phyloP scores from a whole-genome alignment of 2,888 invertebrate genomes.

The Palloptera scutellata region DNA sequence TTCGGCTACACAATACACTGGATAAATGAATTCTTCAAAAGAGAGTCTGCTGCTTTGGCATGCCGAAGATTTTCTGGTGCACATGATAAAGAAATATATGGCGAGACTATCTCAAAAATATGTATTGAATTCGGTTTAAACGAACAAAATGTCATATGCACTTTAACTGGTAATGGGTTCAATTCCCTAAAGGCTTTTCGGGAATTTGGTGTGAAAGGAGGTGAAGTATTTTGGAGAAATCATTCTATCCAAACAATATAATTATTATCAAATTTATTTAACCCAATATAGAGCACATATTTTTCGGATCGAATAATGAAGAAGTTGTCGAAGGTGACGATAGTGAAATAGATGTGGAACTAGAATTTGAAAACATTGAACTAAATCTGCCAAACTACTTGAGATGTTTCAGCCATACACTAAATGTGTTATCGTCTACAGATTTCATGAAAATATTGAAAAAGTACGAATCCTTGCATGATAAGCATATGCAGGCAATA shows the following conservation, averaged over 20 bases:
- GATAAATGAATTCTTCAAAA: slow-evolving; percentile 32
- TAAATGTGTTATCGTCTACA: slow-evolving; percentile 25
- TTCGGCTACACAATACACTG: slow-evolving; percentile 35
- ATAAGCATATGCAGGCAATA: neutral
- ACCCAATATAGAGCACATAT: too few relatives aligned
- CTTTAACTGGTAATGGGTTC: slow-evolving; percentile 26
- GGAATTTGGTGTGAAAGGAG: slow-evolving; percentile 27
- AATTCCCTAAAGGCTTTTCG: slow-evolving; percentile 24
- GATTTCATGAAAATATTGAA: slow-evolving; percentile 34
- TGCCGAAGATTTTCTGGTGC: slow-evolving; percentile 27
- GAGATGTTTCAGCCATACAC: slow-evolving; percentile 27
- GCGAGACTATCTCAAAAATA: slow-evolving; percentile 26
- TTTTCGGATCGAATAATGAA: slow-evolving; percentile 9
- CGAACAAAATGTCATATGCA: slow-evolving; percentile 25
- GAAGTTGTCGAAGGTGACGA: slow-evolving; percentile 26
- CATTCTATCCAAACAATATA: too few relatives aligned
- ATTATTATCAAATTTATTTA: too few relatives aligned
- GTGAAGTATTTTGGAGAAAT: too few relatives aligned
- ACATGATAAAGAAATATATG: slow-evolving; percentile 25
- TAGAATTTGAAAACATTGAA: slow-evolving; percentile 21
- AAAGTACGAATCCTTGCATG: slow-evolving; percentile 26
- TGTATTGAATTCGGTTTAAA: slow-evolving; percentile 25
- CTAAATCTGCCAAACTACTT: slow-evolving; percentile 23
- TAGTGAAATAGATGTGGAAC: neutral
- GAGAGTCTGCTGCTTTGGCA: slow-evolving; percentile 26